Evolutionary conservation across 2,797 vertebrate species (phyloP).

Genomic region (Choloepus didactylus): DNA sequence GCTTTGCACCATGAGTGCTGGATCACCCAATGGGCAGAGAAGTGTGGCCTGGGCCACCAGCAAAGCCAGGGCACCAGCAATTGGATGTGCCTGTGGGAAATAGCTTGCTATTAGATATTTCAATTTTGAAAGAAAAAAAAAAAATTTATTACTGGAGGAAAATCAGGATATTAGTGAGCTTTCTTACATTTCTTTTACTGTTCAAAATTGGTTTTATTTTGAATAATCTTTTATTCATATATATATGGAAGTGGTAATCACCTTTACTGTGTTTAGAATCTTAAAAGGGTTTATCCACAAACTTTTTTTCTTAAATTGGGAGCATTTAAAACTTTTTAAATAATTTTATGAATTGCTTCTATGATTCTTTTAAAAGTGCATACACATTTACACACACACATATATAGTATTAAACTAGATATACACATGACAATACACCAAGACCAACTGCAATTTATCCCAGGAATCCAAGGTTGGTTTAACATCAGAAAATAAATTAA

Average conservation of each 20-base stretch:
- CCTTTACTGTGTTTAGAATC: not conserved
- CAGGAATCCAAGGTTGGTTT: not conserved
- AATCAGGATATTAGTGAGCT: not conserved
- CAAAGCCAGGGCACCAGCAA: not conserved
- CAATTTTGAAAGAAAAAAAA: not conserved
- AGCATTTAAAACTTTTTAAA: not conserved
- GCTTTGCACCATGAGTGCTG: not conserved
- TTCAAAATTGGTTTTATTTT: not conserved
- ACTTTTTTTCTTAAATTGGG: not conserved
- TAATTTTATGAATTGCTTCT: not conserved
- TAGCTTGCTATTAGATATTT: not conserved
- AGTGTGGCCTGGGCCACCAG: too few species aligned
- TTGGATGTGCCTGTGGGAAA: not conserved
- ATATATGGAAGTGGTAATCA: not conserved
- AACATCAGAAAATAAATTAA: conserved; percentile 1
- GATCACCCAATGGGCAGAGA: not conserved
- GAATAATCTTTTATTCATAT: not conserved
- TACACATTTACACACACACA: not conserved
- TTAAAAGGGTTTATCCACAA: not conserved
- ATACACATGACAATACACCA: not conserved
- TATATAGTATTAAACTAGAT: not conserved
- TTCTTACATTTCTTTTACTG: not conserved
- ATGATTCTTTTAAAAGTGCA: not conserved
- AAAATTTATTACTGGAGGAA: not conserved
- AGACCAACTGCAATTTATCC: not conserved